Percentiles rank a stretch among this genome's conserved stretches.
These are phyloP conservation scores for Mythimna ferrago DNA, from an alignment of 2,888 invertebrate genomes.

Conservation along the genomic window DNA sequence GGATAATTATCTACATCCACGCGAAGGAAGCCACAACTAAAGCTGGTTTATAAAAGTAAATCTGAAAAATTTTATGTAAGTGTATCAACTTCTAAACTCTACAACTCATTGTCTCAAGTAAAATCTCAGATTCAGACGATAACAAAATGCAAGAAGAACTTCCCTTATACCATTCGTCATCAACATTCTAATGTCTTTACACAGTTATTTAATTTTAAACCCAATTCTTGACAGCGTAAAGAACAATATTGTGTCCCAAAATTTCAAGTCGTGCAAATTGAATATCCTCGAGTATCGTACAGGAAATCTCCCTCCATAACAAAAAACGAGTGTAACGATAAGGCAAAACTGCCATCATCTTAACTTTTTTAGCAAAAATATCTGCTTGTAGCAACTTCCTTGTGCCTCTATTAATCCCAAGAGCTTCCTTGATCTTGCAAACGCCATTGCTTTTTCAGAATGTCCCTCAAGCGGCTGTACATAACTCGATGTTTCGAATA, in stretches of 20 bases:
- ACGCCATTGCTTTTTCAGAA: slow-evolving; percentile 53
- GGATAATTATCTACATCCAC: too few relatives aligned
- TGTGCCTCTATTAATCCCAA: slow-evolving; percentile 52
- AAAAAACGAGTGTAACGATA: slow-evolving; percentile 36
- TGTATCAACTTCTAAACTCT: neutral
- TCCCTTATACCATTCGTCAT: neutral
- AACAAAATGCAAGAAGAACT: neutral
- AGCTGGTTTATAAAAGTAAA: too few relatives aligned
- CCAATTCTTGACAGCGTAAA: neutral
- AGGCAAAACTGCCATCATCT: slow-evolving; percentile 30
- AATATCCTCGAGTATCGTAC: slow-evolving; percentile 13
- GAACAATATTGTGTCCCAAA: neutral
- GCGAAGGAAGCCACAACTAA: too few relatives aligned
- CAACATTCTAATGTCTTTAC: neutral
- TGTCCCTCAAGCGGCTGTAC: slow-evolving; percentile 49
- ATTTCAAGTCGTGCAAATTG: slow-evolving; percentile 5
- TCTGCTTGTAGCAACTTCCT: slow-evolving; percentile 33
- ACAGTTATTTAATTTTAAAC: neutral
- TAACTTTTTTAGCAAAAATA: slow-evolving; percentile 33
- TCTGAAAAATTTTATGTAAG: too few relatives aligned
- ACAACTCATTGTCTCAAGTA: neutral
- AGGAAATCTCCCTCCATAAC: slow-evolving; percentile 24
- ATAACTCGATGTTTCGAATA: slow-evolving; percentile 48
- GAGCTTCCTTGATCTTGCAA: slow-evolving; percentile 46
- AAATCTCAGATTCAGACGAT: neutral